Conservation (phyloP, 2,888 invertebrate species). For the Catotricha subobsoleta region DNA sequence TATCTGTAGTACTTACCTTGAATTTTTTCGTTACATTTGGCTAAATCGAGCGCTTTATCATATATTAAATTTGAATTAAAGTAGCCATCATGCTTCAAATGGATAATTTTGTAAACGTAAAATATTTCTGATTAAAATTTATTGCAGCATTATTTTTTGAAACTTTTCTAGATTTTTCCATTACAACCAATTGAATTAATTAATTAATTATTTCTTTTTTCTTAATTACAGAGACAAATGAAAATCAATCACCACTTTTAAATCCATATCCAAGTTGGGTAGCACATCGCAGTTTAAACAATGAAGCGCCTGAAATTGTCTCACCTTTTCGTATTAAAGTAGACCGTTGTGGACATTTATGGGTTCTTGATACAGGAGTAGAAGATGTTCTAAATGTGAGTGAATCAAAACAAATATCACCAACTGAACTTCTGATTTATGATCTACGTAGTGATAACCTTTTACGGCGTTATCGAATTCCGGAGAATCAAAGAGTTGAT, state of each 20-base stretch:
- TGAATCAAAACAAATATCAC: slow-evolving; percentile 32
- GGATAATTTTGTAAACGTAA: too few species aligned
- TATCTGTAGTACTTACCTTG: too few species aligned
- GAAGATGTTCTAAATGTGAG: slow-evolving; percentile 35
- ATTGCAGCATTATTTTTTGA: too few species aligned
- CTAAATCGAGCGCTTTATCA: too few species aligned
- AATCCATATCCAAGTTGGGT: slow-evolving; percentile 69
- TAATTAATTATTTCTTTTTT: not conserved
- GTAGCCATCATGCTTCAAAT: too few species aligned
- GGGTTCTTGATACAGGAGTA: slow-evolving; percentile 61
- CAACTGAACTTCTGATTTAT: slow-evolving; percentile 50
- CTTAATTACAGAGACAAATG: slow-evolving; percentile 36
- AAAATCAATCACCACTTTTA: slow-evolving; percentile 42
- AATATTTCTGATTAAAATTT: too few species aligned
- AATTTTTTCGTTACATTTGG: too few species aligned
- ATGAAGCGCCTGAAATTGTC: slow-evolving; percentile 43
- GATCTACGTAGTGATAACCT: slow-evolving; percentile 52
- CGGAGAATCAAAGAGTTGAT: slow-evolving; percentile 43
- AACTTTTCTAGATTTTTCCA: too few species aligned
- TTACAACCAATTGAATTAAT: not conserved
- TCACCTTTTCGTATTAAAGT: slow-evolving; percentile 56
- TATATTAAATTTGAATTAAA: too few species aligned
- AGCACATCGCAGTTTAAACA: slow-evolving; percentile 43
- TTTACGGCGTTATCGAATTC: slow-evolving; percentile 45
- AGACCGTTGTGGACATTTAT: slow-evolving; percentile 57